Percentiles rank a stretch among this genome's conserved stretches.
Evolutionary conservation across 2,888 invertebrate genomes (phyloP).

Genomic region (Esperia sulphurella): DNA sequence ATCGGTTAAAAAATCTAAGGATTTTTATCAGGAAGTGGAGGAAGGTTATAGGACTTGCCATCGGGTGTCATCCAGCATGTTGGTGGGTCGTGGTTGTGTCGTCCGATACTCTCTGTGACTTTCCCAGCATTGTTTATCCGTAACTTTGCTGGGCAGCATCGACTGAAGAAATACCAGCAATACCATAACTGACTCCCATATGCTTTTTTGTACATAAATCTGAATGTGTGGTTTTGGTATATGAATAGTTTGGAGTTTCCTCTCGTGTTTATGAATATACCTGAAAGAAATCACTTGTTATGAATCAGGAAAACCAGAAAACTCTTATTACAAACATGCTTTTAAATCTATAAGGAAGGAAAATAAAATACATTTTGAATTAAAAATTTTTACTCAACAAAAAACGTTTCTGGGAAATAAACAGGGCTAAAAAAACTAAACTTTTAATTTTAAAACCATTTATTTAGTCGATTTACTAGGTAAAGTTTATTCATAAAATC

Average conservation of each 20-base stretch:
- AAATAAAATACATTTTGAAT: conserved; percentile 31
- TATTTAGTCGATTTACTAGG: too few species aligned
- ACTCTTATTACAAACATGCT: too few species aligned
- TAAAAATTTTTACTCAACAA: background rate
- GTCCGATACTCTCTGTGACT: conserved; percentile 68
- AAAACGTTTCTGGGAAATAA: too few species aligned
- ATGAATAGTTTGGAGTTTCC: conserved; percentile 73
- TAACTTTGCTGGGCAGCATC: conserved; percentile 70
- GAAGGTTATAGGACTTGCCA: conserved; percentile 67
- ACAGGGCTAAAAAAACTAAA: too few species aligned
- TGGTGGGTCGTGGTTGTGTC: conserved; percentile 71
- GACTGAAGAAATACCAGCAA: conserved; percentile 74
- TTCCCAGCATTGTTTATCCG: conserved; percentile 67
- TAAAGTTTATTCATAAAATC: too few species aligned
- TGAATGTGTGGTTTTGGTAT: conserved; percentile 73
- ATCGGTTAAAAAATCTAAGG: background rate
- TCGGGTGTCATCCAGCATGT: conserved; percentile 76
- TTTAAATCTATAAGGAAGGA: conserved; percentile 24
- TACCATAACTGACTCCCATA: conserved; percentile 76
- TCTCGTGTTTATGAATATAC: conserved; percentile 73
- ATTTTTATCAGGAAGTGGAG: conserved; percentile 52
- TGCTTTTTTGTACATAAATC: conserved; percentile 74
- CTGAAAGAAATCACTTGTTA: conserved; percentile 44
- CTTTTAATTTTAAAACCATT: too few species aligned
- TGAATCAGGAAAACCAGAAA: conserved; percentile 18